These are phyloP conservation scores for Melanostoma scalare DNA, from an alignment of 2,888 invertebrate genomes.

Conservation along the genomic window DNA sequence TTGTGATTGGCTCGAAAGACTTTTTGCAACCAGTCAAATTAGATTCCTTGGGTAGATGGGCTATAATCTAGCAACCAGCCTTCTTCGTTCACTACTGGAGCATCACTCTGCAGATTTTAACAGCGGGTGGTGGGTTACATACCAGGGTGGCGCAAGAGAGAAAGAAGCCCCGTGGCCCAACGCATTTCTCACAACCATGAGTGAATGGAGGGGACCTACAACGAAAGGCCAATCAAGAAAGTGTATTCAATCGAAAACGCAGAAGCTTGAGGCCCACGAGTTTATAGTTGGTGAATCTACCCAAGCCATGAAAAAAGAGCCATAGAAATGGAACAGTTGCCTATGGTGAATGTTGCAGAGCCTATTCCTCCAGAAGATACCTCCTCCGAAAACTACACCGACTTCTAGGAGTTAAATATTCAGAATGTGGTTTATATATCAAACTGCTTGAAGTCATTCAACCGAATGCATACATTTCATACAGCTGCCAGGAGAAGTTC, in stretches of 20 bases:
- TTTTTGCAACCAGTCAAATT: no score
- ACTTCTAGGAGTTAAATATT: slow-evolving; percentile 69
- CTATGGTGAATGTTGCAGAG: slow-evolving; percentile 47
- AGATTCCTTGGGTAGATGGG: no score
- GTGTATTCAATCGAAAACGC: slow-evolving; percentile 45
- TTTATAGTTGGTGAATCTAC: slow-evolving; percentile 37
- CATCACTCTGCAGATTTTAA: slow-evolving; percentile 69
- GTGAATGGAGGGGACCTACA: no score
- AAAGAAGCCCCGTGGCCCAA: slow-evolving; percentile 42
- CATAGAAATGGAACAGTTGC: slow-evolving; percentile 60
- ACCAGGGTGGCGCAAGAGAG: slow-evolving; percentile 48
- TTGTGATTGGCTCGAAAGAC: no score
- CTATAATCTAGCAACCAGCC: no score
- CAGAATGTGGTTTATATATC: slow-evolving; percentile 59
- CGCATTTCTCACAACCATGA: slow-evolving; percentile 60
- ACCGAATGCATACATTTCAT: slow-evolving; percentile 40
- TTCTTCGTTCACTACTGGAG: no score
- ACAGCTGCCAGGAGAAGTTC: slow-evolving; percentile 44
- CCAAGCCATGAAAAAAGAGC: slow-evolving; percentile 58
- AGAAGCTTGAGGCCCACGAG: slow-evolving; percentile 54
- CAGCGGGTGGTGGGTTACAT: slow-evolving; percentile 46
- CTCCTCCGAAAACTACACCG: slow-evolving; percentile 69
- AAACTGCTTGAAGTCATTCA: slow-evolving; percentile 68
- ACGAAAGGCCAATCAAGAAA: slow-evolving; percentile 37
- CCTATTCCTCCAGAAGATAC: slow-evolving; percentile 36